Evolutionary conservation across 2,113 vertebrate species (phyloP).

Genomic region (Gymnobelideus leadbeateri): DNA sequence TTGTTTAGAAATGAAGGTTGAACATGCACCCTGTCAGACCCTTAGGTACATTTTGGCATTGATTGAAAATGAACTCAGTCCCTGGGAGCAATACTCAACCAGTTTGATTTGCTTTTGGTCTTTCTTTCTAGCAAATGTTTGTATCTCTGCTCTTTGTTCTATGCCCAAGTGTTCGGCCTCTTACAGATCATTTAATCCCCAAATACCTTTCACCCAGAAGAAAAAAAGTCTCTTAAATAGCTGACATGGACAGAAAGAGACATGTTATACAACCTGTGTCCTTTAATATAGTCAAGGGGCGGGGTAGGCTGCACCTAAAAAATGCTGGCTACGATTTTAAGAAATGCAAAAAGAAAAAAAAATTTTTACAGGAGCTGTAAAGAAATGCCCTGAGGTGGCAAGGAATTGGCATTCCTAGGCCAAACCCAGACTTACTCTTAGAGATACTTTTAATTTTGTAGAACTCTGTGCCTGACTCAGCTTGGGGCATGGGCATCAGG

Average conservation of each 20-base stretch:
- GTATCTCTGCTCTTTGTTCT: constrained; percentile 23
- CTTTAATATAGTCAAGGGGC: constrained; percentile 21
- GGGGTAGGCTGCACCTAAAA: constrained; percentile 1
- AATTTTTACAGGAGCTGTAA: background rate
- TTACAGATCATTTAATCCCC: constrained; percentile 49
- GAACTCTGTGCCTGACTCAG: background rate
- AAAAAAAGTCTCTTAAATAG: constrained; percentile 38
- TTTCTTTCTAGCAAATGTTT: constrained; percentile 58
- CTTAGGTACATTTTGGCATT: constrained; percentile 37
- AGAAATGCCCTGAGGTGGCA: constrained; percentile 2
- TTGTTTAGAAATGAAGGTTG: constrained; percentile 39
- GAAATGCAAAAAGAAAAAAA: constrained; percentile 52
- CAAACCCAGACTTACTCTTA: background rate
- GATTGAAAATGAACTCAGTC: constrained; percentile 27
- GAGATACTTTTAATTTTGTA: background rate
- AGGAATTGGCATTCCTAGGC: background rate
- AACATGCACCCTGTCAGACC: constrained; percentile 26
- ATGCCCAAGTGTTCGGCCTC: background rate
- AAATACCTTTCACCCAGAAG: constrained; percentile 18
- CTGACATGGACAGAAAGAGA: constrained; percentile 31
- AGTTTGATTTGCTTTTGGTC: constrained; percentile 48
- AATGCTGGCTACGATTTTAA: constrained; percentile 46
- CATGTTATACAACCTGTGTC: background rate
- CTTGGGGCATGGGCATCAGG: background rate
- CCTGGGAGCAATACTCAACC: constrained; percentile 39